phyloP scores from a whole-genome alignment of 2,113 vertebrate genomes.

The Turnix velox region DNA sequence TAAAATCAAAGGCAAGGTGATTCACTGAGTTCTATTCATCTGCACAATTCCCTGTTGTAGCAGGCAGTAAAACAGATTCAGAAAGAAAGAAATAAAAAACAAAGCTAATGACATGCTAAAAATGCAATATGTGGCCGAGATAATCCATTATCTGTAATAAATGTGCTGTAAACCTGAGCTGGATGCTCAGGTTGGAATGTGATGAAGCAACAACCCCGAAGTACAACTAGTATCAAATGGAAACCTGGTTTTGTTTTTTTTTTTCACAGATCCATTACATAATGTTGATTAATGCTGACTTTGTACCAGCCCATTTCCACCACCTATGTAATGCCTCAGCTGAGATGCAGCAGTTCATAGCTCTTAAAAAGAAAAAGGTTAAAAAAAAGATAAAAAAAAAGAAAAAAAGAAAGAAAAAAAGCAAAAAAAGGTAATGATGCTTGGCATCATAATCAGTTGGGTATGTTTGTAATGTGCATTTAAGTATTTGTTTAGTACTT shows the following conservation, averaged over 20 bases:
- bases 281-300: slow-evolving; percentile 17
- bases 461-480: slow-evolving; percentile 83
- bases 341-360: slow-evolving; percentile 67
- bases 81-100: background rate
- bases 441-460: slow-evolving; percentile 75
- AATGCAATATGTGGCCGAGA: background rate
- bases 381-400: background rate
- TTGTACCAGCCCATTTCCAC: slow-evolving; percentile 61
- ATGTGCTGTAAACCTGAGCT: background rate
- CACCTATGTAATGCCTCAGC: slow-evolving; percentile 69
- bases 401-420: background rate
- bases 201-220: background rate
- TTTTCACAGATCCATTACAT: slow-evolving; percentile 13
- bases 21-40: background rate
- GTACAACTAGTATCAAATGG: background rate
- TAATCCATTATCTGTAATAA: background rate
- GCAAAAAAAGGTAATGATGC: slow-evolving; percentile 62
- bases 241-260: background rate
- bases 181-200: background rate
- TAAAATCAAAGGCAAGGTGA: background rate
- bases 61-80: background rate
- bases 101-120: background rate
- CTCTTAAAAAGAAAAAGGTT: background rate
- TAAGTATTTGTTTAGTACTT: slow-evolving; percentile 85
- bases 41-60: slow-evolving; percentile 1